Conservation (phyloP, 2,113 vertebrate genomes). For the Passer domesticus region DNA sequence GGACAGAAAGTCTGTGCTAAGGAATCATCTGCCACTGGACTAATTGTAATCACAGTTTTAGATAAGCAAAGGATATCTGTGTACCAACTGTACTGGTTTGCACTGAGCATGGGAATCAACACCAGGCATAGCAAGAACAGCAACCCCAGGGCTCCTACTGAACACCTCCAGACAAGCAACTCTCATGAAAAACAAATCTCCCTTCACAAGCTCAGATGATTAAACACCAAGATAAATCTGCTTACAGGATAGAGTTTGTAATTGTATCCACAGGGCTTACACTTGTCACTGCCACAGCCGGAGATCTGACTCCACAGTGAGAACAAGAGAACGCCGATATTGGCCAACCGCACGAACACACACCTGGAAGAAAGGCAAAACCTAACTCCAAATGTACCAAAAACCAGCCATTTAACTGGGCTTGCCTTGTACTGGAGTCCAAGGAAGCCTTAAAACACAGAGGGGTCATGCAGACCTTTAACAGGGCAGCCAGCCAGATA, state of each 20-base stretch:
- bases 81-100: neutral
- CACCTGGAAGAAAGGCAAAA: conserved; percentile 76
- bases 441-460: neutral
- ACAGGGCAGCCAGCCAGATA: neutral
- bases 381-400: neutral
- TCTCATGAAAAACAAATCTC: neutral
- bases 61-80: neutral
- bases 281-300: conserved; percentile 63
- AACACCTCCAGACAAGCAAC: neutral
- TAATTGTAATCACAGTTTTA: neutral
- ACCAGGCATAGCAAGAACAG: accelerated
- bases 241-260: conserved; percentile 87
- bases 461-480: neutral
- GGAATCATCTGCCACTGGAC: neutral
- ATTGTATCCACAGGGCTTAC: conserved; percentile 89
- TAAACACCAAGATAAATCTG: conserved; percentile 5
- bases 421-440: neutral
- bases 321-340: conserved; percentile 87
- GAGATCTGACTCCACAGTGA: conserved; percentile 91
- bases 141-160: neutral
- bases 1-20: neutral
- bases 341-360: conserved; percentile 92
- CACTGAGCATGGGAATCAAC: neutral
- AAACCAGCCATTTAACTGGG: neutral
- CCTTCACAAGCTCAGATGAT: neutral